These are phyloP conservation scores for Perognathus longimembris DNA, from an alignment of 2,113 vertebrate species.

Conservation along the genomic window DNA sequence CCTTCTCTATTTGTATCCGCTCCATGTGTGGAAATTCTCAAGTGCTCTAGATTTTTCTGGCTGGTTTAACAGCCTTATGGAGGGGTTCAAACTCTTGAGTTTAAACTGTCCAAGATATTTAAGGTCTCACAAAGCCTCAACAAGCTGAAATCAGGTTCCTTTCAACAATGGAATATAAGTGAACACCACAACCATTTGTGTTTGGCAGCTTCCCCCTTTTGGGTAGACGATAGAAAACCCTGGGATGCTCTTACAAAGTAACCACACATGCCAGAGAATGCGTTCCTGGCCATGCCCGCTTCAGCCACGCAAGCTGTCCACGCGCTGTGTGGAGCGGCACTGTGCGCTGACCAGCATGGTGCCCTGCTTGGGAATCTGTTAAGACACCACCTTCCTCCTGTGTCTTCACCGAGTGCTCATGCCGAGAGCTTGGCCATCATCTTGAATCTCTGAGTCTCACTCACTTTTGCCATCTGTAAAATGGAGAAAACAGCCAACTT, in stretches of 20 bases:
- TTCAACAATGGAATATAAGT: neutral
- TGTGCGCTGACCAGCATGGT: rapidly evolving
- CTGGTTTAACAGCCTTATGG: constrained; percentile 65
- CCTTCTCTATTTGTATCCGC: constrained; percentile 49
- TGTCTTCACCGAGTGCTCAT: neutral
- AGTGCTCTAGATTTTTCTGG: constrained; percentile 53
- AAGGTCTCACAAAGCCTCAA: constrained; percentile 41
- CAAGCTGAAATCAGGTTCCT: constrained; percentile 12
- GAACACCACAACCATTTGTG: neutral
- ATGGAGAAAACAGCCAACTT: neutral
- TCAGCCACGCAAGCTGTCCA: neutral
- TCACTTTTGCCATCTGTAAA: neutral
- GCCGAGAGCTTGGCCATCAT: neutral
- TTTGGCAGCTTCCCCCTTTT: constrained; percentile 14
- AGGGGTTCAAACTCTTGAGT: constrained; percentile 65
- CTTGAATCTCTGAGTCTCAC: constrained; percentile 1
- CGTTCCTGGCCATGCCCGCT: neutral
- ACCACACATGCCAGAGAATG: constrained; percentile 33
- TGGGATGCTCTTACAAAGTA: neutral
- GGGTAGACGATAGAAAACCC: constrained; percentile 34
- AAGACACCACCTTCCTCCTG: neutral
- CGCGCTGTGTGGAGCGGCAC: neutral
- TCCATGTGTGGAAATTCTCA: constrained; percentile 58
- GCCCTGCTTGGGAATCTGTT: neutral
- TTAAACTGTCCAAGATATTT: constrained; percentile 67